Evolutionary conservation across 2,888 invertebrate genomes (phyloP).

Genomic region (Hemicrepidius hirtus): DNA sequence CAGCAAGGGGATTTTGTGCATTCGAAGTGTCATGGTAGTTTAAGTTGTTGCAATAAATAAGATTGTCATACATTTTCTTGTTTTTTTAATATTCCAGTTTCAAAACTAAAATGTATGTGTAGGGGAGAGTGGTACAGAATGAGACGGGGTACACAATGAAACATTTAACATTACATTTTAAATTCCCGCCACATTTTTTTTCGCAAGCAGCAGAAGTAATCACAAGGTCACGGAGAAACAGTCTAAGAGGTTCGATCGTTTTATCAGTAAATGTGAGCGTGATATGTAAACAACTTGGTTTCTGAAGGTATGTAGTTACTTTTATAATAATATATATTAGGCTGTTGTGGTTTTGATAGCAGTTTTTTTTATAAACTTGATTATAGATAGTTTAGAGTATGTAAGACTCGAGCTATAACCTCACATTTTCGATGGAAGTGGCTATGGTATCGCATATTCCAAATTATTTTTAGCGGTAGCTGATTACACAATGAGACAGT

Average conservation of each 20-base stretch:
- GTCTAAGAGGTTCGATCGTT: not conserved
- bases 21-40: too few species aligned
- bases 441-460: not conserved
- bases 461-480: not conserved
- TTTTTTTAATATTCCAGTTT: too few species aligned
- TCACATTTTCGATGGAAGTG: not conserved
- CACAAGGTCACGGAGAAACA: not conserved
- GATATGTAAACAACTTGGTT: not conserved
- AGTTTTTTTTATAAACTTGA: not conserved
- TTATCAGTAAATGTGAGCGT: not conserved
- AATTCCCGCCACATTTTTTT: not conserved
- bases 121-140: too few species aligned
- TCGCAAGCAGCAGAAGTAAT: not conserved
- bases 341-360: not conserved
- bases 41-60: too few species aligned
- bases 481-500: not conserved
- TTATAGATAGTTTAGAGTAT: not conserved
- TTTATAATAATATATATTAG: not conserved
- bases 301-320: not conserved
- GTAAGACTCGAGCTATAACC: not conserved
- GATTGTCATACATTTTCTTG: too few species aligned
- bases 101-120: too few species aligned
- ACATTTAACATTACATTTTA: not conserved
- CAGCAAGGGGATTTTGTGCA: too few species aligned
- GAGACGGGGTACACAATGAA: not conserved